Evolutionary conservation across 2,888 invertebrate genomes (phyloP).

Genomic region (Flexamia atlantica): DNA sequence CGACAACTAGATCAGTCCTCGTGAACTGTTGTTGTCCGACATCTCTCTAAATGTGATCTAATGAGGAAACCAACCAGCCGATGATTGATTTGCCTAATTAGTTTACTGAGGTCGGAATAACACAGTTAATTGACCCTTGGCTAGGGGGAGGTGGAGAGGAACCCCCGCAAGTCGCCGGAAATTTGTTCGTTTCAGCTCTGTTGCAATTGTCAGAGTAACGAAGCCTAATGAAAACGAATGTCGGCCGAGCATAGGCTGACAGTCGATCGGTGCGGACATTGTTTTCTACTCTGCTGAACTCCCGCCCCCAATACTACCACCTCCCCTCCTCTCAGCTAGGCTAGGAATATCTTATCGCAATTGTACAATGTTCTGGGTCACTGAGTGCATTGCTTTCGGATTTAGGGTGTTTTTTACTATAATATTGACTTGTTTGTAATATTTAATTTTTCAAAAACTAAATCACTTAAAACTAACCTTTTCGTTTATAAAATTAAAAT

Average conservation of each 20-base stretch:
- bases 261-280: conserved; percentile 36
- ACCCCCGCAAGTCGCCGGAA: conserved; percentile 57
- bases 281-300: conserved; percentile 38
- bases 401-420: neutral
- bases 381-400: neutral
- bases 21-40: neutral
- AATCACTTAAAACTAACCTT: too few species aligned
- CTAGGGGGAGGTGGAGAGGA: neutral
- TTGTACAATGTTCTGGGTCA: too few species aligned
- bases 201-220: conserved; percentile 58
- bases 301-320: neutral
- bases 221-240: conserved; percentile 66
- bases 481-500: too few species aligned
- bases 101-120: conserved; percentile 54
- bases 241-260: conserved; percentile 43
- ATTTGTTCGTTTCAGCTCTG: conserved; percentile 59
- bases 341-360: too few species aligned
- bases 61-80: conserved; percentile 32
- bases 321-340: neutral
- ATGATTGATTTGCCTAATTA: conserved; percentile 50
- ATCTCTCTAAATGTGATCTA: neutral
- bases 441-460: too few species aligned
- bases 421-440: too few species aligned
- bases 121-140: conserved; percentile 49
- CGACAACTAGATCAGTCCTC: neutral